Evolutionary conservation across 2,888 invertebrate species (phyloP).

Genomic region (Vannuccia rotundouncinata): DNA sequence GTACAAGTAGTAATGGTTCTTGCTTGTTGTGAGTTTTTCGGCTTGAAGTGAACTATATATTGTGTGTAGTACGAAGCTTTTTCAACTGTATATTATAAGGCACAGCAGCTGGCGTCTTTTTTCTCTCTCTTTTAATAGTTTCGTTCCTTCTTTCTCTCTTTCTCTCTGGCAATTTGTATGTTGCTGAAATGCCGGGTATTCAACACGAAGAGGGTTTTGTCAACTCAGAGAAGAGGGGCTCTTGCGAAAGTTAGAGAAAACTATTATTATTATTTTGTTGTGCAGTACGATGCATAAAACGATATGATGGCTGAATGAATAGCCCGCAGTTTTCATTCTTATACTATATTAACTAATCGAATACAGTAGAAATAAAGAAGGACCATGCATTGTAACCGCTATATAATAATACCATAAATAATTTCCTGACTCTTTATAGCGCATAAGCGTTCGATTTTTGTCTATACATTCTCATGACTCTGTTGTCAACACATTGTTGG

Average conservation of each 20-base stretch:
- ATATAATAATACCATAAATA: no score
- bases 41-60: not conserved
- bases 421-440: not conserved
- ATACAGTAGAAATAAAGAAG: not conserved
- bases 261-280: not conserved
- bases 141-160: not conserved
- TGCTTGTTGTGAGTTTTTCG: not conserved
- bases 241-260: not conserved
- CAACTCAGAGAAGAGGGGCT: not conserved
- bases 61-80: not conserved
- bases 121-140: no score
- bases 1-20: not conserved
- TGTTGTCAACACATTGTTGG: slow-evolving; percentile 3
- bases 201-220: not conserved
- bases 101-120: not conserved
- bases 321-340: not conserved
- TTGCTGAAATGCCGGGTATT: not conserved
- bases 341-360: not conserved
- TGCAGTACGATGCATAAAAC: not conserved
- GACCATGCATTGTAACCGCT: no score
- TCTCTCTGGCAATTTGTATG: not conserved
- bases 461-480: not conserved
- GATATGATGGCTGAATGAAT: not conserved
- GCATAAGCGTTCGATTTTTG: slow-evolving; percentile 23
- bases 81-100: not conserved